Base-by-base conservation (phyloP, 2,888 invertebrate genomes). In the Hydrotaea cyrtoneurina region DNA sequence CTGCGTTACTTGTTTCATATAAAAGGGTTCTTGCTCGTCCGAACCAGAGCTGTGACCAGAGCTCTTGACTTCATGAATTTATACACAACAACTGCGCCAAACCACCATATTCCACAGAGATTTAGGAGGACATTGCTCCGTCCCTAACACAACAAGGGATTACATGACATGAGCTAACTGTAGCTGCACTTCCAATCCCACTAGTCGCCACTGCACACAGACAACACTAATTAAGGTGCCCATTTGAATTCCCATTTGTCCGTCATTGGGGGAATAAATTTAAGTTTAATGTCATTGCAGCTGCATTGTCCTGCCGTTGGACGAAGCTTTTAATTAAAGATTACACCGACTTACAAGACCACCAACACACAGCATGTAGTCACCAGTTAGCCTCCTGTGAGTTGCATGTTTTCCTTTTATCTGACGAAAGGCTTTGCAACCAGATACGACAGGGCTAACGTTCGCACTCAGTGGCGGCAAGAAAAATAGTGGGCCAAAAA, bases 251-350 rank as follows among this genome's bases (percentile, higher is more conserved):
- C 59, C 55, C 55, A 55, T 59, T 26, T 59, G 21, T 59, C 26
- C 26, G 23, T 19, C 59, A 26, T 5, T 59, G 59, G 39, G n/a
- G 21, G 17, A 39, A 36, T 66, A 39, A 66, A 66, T 66, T 66
- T 36, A 43, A 39, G 2, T 66, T 66, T 66, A 39, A 66, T 66
- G 21, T 21, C 66, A 66, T 59, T 59, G 59, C 43, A 11, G 43
- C 39, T 19, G 21, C 39, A 66, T 43, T 66, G 66, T 39, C 2
- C 39, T 17, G 39, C 13, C 39, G 19, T 43, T 17, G 66, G 39
- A 17, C 36, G 19, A 8, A 66, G 43, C 39, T 39, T 66, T 66
- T 66, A 39, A 66, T 66, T 66, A 66, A 39, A 43, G 66, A 66
- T 66, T 66, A 39, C 66, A 66, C 1, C 21, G 66, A 43, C 59